Evolutionary conservation across 2,113 vertebrate genomes (phyloP), one percentile per base, ranked within the genome.

Genomic region (Burhinus oedicnemus): DNA sequence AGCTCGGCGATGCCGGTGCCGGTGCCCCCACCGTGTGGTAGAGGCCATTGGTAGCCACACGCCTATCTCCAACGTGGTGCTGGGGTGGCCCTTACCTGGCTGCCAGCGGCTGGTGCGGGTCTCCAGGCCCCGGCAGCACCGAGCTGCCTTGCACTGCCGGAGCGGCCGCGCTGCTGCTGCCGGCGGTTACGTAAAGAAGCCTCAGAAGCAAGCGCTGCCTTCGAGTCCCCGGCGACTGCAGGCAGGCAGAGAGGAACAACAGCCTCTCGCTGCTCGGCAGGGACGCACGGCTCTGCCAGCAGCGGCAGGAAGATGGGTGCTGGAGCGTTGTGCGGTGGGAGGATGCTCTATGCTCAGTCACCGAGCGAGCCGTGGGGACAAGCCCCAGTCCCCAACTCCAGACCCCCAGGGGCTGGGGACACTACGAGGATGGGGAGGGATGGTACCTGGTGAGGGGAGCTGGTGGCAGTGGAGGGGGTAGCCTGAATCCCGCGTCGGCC

Each of bases 11-110:
- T 11, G 45, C 57, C 4, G 2, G 21, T 19, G 45, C 57, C 5
- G 2, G 30, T 20, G 65, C 18, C 45, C 29, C 11, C 86, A 9
- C 7, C 18, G 1, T 0, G 11, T 4, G 7, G 40, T 0, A 1
- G 38, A 29, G 18, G 20, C 38, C 1, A 4, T 25, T 22, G 3
- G 47, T 52, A 15, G 54, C 74, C 44, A 6, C 69, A 16, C 2
- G 14, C 54, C 38, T 2, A 0, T 15, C 21, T 11, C 74, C 54
- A 30, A 2, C 1, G 2, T 1, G 70, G 27, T 10, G 61, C 42
- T 3, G 10, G 17, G 47, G 58, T 21, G 61, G 42, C 60, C 42
- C 52, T 83, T 36, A 27, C 71, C 83, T 23, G 77, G 49, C 26
- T 52, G 17, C 34, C 58, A 9, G 69, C 3, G 6, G 80, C 61